Evolutionary conservation across 23 tunicate genomes (phyloP).

Genomic region (Oikopleura dioica): DNA sequence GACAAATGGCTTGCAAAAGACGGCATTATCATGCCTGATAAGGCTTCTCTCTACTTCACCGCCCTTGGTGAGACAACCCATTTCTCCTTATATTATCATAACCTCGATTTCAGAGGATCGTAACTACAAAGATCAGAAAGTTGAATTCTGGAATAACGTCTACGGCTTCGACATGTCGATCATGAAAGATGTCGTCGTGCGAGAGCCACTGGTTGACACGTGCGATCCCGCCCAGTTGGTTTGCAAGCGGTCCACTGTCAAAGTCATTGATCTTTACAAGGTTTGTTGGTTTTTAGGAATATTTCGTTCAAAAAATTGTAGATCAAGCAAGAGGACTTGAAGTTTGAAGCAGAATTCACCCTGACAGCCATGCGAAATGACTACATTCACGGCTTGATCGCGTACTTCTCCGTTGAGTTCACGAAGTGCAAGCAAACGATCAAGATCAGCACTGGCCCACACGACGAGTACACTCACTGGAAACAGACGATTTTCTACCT

Average conservation of each 20-base stretch:
- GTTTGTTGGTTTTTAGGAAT: neutral
- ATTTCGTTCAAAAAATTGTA: neutral
- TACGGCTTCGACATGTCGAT: slow-evolving; percentile 95
- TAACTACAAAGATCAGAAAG: slow-evolving; percentile 87
- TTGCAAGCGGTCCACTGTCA: neutral
- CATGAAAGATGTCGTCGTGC: slow-evolving; percentile 49
- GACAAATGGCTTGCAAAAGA: slow-evolving; percentile 76
- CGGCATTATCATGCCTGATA: slow-evolving; percentile 84
- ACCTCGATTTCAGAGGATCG: slow-evolving; percentile 67
- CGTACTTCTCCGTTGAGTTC: neutral
- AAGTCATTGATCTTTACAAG: neutral
- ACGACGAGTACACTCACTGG: slow-evolving; percentile 96
- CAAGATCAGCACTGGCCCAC: slow-evolving; percentile 13
- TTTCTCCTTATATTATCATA: no score
- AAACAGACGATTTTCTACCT: slow-evolving; percentile 93
- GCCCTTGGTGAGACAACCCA: slow-evolving; percentile 34
- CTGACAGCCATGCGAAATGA: neutral
- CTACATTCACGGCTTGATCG: slow-evolving; percentile 1
- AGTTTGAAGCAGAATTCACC: neutral
- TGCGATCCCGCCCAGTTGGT: slow-evolving; percentile 4
- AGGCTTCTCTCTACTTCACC: slow-evolving; percentile 57
- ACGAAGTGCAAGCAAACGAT: neutral
- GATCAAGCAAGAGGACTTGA: neutral
- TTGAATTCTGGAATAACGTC: slow-evolving; percentile 98
- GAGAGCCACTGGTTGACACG: neutral